Evolutionary conservation across 2,888 invertebrate species (phyloP), one percentile per base, ranked within the genome.

Genomic region (Eupeodes latifasciatus): DNA sequence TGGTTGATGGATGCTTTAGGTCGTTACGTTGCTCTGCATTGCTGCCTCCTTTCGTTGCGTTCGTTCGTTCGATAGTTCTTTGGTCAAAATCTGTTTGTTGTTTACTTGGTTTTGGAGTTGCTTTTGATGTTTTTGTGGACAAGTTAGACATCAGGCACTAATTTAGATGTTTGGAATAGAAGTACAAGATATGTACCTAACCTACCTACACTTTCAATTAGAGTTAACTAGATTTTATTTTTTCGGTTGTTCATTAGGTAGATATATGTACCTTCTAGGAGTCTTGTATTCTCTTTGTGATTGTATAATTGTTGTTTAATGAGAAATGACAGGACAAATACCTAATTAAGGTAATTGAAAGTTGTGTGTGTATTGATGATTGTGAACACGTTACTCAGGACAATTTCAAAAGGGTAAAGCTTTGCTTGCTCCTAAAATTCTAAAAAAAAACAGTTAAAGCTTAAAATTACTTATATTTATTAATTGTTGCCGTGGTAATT

Each of bases 31-130:
- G 27, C 27, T 27, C 27, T 27, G 27, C 27, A 27, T 27, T 27
- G 27, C 27, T 27, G 27, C 27, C 27, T 27, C 27, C 27, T 27
- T 27, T 2, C 3, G 27, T 27, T 27, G 51, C n/a, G 14, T 12
- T 51, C n/a, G 51, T 12, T 51, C 59, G 85, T 69, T 64, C 69
- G 85, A 74, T 81, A 36, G 10, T 27, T 27, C 57, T 9, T 76
- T 80, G 87, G 83, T 77, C 77, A 69, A 77, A 88, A 88, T 88
- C 77, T 81, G 88, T 88, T 88, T 88, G 85, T 85, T 88, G 85
- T 85, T 84, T 85, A 78, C 88, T 78, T 62, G 57, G 47, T 82
- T 79, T 67, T 75, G 59, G 55, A 49, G 51, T 16, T 34, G 51
- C 3, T 19, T 14, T 19, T 51, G 55, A 36, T 16, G 66, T 47